These are phyloP conservation scores for Galerucella nymphaeae DNA, from an alignment of 2,888 invertebrate species.

Conservation along the genomic window DNA sequence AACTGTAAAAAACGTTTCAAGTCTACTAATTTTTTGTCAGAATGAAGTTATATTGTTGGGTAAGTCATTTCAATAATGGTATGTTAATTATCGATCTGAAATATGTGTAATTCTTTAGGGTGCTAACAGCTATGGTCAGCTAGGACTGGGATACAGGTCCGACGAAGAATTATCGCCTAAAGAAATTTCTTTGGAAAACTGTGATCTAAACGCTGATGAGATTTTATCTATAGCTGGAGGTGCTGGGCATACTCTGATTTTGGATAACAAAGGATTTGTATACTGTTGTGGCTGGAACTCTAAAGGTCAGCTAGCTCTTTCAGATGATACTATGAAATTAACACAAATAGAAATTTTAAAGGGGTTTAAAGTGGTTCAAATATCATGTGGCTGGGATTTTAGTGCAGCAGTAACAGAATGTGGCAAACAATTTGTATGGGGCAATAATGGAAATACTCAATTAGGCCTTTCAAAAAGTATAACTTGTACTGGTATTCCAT, in stretches of 20 bases:
- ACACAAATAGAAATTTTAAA: conserved; percentile 72
- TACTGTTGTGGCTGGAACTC: conserved; percentile 85
- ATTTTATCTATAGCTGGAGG: conserved; percentile 78
- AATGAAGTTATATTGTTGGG: conserved; percentile 61
- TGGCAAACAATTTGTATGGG: conserved; percentile 82
- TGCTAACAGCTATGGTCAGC: conserved; percentile 86
- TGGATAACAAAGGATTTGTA: conserved; percentile 75
- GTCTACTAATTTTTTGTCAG: conserved; percentile 39
- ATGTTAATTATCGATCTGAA: conserved; percentile 26
- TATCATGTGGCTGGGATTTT: conserved; percentile 86
- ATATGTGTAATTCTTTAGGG: conserved; percentile 68
- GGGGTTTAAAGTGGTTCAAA: conserved; percentile 69
- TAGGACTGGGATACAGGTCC: conserved; percentile 75
- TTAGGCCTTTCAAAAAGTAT: conserved; percentile 71
- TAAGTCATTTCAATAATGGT: conserved; percentile 48
- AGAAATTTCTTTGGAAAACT: conserved; percentile 58
- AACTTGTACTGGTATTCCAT: conserved; percentile 64
- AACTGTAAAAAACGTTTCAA: conserved; percentile 48
- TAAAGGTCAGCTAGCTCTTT: conserved; percentile 76
- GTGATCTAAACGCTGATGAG: conserved; percentile 62
- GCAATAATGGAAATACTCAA: conserved; percentile 83
- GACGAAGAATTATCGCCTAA: conserved; percentile 75
- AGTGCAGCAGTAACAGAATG: conserved; percentile 79
- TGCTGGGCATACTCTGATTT: conserved; percentile 79
- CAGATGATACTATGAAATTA: conserved; percentile 67